Evolutionary conservation across 2,888 invertebrate genomes (phyloP), one percentile per base, ranked within the genome.

Genomic region (Endotricha flammealis): DNA sequence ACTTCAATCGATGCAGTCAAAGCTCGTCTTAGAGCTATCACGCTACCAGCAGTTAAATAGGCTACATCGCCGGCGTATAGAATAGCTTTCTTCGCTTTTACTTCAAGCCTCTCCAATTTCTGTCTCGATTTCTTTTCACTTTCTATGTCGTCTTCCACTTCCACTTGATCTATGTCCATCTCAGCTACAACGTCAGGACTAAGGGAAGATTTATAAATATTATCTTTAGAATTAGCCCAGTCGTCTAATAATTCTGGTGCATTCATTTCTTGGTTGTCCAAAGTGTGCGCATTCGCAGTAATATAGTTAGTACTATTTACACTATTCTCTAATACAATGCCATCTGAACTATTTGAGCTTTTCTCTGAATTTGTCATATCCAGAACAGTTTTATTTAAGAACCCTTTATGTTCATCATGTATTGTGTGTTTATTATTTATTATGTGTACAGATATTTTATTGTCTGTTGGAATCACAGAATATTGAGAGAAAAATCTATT

Each of bases 31-130:
- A 86, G 63, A 22, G 86, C 86, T 8, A 86, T 83, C 3, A 86
- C 80, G 46, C 83, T 86, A 28, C 85, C 78, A 20, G 86, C 86
- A 2, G 86, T 75, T 41, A 86, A 67, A 50, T 81, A 85, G 3
- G 86, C 86, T 7, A 86, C 82, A 46, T 86, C 83, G 17, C 86
- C 85, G n/a, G 86, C 85, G 29, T 82, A 85, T 8, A 85, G 50
- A 36, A 86, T 86, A 27, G 86, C 86, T 53, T 83, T 85, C 41
- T 86, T 86, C 1, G 86, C 86, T 53, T 80, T 85, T 0, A 76
- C 51, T 59, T 86, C 86, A 12, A 83, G 53, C 39, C 58, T 70
- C 38, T 85, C 86, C 12, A 79, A 31, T 54, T 75, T 85, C 41
- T 68, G 66, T 46, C 82, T 82, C 1, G 65, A 55, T 53, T 60